Conservation (phyloP, 1,140 invertebrate genomes). For the Micrasema longulum region DNA sequence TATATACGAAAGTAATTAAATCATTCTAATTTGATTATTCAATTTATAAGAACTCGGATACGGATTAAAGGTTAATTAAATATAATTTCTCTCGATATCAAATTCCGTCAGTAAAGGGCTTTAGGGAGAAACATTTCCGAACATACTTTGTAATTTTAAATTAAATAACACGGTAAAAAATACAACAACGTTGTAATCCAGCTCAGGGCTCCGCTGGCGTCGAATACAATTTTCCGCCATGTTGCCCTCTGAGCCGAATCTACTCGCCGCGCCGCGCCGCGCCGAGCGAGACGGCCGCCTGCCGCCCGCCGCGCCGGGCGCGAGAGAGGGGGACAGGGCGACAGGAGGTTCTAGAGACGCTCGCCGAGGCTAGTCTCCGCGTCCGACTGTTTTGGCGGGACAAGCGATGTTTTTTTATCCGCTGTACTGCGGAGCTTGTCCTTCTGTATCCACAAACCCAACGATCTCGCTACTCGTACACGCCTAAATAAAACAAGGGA, state of each 20-base stretch:
- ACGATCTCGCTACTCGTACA: neutral
- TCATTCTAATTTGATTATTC: no score
- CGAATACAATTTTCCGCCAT: constrained; percentile 56
- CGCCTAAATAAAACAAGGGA: neutral
- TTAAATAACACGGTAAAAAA: constrained; percentile 51
- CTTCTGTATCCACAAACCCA: no score
- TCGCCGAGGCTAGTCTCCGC: constrained; percentile 48
- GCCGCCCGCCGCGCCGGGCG: neutral
- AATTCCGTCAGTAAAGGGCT: no score
- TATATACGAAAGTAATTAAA: no score
- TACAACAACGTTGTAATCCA: constrained; percentile 55
- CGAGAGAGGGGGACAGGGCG: constrained; percentile 21
- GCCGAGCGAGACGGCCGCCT: constrained; percentile 35
- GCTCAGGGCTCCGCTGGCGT: constrained; percentile 50
- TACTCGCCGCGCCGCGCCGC: constrained; percentile 49
- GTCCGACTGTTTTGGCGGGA: constrained; percentile 49
- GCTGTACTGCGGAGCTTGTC: constrained; percentile 30
- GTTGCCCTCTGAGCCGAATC: constrained; percentile 53
- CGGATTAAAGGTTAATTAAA: no score
- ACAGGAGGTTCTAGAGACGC: constrained; percentile 30
- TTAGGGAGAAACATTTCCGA: constrained; percentile 7
- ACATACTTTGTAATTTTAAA: constrained; percentile 43
- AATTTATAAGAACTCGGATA: no score
- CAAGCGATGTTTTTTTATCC: constrained; percentile 50
- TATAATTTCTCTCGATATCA: no score